Evolutionary conservation across 2,113 vertebrate species (phyloP).

Genomic region (Xenopus laevis): DNA sequence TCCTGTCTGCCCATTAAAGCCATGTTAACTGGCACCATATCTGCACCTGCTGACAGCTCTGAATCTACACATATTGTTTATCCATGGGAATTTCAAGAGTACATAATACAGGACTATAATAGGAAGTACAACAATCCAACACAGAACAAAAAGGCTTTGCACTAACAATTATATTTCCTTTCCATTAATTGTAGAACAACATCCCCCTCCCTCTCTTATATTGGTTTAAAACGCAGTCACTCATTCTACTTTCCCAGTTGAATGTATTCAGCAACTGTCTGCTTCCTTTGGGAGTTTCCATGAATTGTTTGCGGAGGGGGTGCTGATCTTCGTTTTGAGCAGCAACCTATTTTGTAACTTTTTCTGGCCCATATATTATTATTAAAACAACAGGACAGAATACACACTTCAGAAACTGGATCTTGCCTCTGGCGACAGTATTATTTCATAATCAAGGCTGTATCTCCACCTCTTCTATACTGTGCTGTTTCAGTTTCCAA

Average conservation of each 20-base stretch:
- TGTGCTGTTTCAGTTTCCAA: not conserved
- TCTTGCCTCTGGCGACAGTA: constrained; percentile 25
- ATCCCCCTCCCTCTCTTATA: constrained; percentile 22
- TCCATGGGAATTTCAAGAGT: constrained; percentile 20
- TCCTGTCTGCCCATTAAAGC: not conserved
- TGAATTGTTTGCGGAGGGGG: constrained; percentile 49
- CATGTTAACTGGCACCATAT: not conserved
- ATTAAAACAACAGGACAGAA: constrained; percentile 1
- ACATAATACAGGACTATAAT: not conserved
- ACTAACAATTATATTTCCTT: constrained; percentile 3
- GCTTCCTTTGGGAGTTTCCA: constrained; percentile 61
- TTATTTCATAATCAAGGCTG: constrained; percentile 38
- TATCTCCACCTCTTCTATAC: not conserved
- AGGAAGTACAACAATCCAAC: constrained; percentile 26
- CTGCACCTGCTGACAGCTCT: constrained; percentile 53
- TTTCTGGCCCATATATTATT: constrained; percentile 42
- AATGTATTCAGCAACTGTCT: constrained; percentile 40
- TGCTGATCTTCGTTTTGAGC: constrained; percentile 6
- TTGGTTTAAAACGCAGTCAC: constrained; percentile 54
- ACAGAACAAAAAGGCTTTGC: not conserved
- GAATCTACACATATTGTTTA: constrained; percentile 20
- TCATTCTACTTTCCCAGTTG: constrained; percentile 14
- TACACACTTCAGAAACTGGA: constrained; percentile 34
- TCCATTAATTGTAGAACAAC: constrained; percentile 51
- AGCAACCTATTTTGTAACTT: not conserved